A percentile compares a stretch with the other conserved stretches of the same genome.
These are phyloP conservation scores for Mycalesis mineus DNA, from an alignment of 2,888 invertebrate species.

Conservation along the genomic window DNA sequence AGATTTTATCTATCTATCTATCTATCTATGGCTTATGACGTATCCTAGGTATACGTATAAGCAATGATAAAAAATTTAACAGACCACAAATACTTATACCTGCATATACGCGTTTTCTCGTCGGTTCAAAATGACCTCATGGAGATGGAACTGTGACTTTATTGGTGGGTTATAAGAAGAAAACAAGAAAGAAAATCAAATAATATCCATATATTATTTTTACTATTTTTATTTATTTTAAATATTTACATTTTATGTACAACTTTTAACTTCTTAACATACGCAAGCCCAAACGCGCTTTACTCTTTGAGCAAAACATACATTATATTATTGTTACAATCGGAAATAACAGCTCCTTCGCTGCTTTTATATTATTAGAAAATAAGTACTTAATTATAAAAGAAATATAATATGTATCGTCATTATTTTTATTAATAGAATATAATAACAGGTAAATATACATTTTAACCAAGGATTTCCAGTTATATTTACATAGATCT, in stretches of 20 bases:
- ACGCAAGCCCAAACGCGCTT: constrained; percentile 48
- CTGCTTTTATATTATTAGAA: constrained; percentile 13
- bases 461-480: neutral
- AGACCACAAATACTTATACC: too few species aligned
- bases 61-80: too few species aligned
- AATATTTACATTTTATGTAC: constrained; percentile 76
- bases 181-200: neutral
- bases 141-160: too few species aligned
- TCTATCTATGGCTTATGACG: too few species aligned
- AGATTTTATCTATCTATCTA: too few species aligned
- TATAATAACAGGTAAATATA: neutral
- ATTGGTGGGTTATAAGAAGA: neutral
- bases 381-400: constrained; percentile 2
- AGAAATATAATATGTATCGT: neutral
- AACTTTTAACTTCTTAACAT: constrained; percentile 49
- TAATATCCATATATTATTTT: constrained; percentile 36
- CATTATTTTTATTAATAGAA: neutral
- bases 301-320: constrained; percentile 62
- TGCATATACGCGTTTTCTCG: too few species aligned
- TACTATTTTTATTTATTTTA: constrained; percentile 72
- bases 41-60: too few species aligned
- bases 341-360: constrained; percentile 16
- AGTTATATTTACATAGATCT: neutral
- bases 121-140: too few species aligned
- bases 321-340: constrained; percentile 17